Percentiles rank a stretch among this genome's conserved stretches.
These are phyloP conservation scores for Lithodes maja DNA, from an alignment of 2,888 invertebrate genomes.

Conservation along the genomic window DNA sequence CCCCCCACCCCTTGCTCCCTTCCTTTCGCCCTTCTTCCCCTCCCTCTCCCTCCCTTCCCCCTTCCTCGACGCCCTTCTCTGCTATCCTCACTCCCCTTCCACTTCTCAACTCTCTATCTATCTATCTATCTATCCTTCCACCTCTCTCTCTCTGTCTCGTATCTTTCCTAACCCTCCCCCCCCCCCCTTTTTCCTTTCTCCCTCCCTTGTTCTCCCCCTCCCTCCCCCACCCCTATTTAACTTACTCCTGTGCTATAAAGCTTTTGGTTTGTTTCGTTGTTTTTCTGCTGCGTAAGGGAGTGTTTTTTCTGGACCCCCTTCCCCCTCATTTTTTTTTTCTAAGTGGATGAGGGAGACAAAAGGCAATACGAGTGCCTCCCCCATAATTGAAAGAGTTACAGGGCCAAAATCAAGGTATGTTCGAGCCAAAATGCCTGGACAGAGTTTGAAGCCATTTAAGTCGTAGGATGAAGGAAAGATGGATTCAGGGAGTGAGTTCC, in stretches of 20 bases:
- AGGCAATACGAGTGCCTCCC: no score
- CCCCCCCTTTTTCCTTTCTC: background rate
- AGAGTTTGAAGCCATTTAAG: no score
- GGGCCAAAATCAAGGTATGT: no score
- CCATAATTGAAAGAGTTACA: no score
- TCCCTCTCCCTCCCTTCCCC: background rate
- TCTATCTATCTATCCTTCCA: background rate
- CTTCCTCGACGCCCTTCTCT: background rate
- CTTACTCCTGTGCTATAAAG: background rate
- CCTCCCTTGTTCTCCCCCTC: background rate
- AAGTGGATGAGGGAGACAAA: no score
- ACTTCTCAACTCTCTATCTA: background rate
- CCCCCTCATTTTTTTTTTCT: no score
- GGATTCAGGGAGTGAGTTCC: no score
- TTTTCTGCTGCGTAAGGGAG: no score
- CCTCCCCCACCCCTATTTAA: constrained; percentile 17
- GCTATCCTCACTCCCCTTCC: background rate
- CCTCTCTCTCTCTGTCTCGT: background rate
- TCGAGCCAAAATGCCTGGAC: no score
- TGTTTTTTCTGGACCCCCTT: no score
- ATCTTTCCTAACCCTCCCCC: background rate
- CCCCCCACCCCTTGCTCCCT: background rate
- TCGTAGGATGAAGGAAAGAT: no score
- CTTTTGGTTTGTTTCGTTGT: no score
- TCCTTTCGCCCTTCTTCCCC: background rate